These are phyloP conservation scores for Sceloporus undulatus DNA, from an alignment of 2,113 vertebrate species.

Conservation along the genomic window DNA sequence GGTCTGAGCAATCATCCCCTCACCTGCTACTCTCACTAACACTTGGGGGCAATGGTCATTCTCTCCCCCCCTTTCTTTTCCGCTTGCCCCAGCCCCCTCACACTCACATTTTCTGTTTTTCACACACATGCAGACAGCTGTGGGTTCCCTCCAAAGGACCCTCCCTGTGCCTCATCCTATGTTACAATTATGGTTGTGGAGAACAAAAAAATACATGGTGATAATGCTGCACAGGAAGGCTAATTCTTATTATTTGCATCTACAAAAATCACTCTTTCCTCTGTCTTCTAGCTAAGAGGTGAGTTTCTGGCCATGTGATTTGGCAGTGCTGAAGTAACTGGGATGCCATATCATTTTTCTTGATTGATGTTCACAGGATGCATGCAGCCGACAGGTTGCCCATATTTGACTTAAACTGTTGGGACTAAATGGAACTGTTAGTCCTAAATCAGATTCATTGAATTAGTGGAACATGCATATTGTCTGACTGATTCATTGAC, in stretches of 20 bases:
- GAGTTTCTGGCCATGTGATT: not conserved
- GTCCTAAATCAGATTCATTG: too few species aligned
- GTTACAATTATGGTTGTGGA: not conserved
- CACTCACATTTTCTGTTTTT: not conserved
- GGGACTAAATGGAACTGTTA: too few species aligned
- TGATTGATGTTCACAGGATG: not conserved
- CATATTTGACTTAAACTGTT: not conserved
- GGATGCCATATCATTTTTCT: not conserved
- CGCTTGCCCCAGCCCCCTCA: too few species aligned
- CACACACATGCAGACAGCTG: not conserved
- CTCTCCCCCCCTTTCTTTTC: too few species aligned
- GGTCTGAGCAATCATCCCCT: not conserved
- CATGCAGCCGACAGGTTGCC: not conserved
- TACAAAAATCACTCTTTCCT: not conserved
- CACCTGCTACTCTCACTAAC: not conserved
- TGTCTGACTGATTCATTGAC: too few species aligned
- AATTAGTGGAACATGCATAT: too few species aligned
- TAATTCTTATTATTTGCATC: not conserved
- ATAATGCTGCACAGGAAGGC: not conserved
- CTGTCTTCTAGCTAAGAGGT: not conserved
- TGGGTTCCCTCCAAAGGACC: not conserved
- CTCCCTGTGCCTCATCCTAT: not conserved
- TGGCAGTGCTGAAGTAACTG: too few species aligned
- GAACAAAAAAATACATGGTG: not conserved
- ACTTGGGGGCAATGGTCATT: not conserved